Evolutionary conservation across 2,113 vertebrate species (phyloP).

Genomic region (Thamnophis sirtalis): DNA sequence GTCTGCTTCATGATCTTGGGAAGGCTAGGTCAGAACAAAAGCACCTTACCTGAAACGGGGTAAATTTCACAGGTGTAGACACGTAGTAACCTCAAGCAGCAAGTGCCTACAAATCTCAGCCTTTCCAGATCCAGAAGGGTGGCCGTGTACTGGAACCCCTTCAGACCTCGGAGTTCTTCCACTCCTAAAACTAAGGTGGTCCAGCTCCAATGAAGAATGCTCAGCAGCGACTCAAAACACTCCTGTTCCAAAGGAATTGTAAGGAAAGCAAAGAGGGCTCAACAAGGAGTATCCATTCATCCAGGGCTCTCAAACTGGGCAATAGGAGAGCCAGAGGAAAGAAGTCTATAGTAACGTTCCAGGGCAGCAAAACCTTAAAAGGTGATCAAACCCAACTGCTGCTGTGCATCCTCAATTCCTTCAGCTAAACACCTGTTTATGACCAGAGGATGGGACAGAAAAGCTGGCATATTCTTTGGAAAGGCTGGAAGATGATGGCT

Average conservation of each 20-base stretch:
- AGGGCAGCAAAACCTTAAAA: background rate
- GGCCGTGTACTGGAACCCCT: constrained; percentile 97
- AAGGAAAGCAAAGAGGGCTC: background rate
- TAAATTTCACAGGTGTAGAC: constrained; percentile 99
- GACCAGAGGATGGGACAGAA: background rate
- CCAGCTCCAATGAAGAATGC: constrained; percentile 98
- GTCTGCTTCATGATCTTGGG: no score
- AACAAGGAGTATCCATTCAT: background rate
- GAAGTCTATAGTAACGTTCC: background rate
- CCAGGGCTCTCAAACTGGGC: background rate
- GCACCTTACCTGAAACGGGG: constrained; percentile 86
- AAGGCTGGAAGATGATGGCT: background rate
- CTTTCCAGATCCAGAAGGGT: constrained; percentile 95
- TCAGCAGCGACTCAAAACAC: constrained; percentile 94
- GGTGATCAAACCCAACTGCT: background rate
- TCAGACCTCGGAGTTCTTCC: constrained; percentile 93
- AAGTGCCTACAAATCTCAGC: constrained; percentile 93
- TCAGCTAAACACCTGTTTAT: background rate
- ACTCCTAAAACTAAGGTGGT: constrained; percentile 94
- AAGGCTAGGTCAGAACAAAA: background rate
- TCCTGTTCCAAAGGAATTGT: constrained; percentile 70
- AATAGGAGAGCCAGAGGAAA: background rate
- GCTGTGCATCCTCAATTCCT: background rate
- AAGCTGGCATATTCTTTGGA: background rate
- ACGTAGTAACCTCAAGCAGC: constrained; percentile 90